Evolutionary conservation across 2,113 vertebrate species (phyloP).

Genomic region (Platichthys stellatus): DNA sequence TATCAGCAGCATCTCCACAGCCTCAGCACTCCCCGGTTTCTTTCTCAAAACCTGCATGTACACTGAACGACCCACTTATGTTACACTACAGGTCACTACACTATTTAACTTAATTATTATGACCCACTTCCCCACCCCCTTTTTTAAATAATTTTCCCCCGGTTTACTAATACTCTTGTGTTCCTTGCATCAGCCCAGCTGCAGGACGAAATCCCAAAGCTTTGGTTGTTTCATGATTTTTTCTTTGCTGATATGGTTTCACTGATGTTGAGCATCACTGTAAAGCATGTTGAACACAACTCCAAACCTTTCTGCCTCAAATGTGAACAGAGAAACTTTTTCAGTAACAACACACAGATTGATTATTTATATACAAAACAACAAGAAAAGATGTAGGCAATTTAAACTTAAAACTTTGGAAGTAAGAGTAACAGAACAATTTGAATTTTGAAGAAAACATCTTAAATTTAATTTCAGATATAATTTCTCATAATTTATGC

Average conservation of each 20-base stretch:
- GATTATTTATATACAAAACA: background rate
- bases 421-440: no score
- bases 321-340: constrained; percentile 79
- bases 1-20: constrained; percentile 76
- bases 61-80: constrained; percentile 71
- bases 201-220: constrained; percentile 80
- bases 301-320: constrained; percentile 25
- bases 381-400: background rate
- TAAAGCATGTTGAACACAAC: constrained; percentile 78
- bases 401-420: background rate
- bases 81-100: constrained; percentile 70
- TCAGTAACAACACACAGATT: constrained; percentile 68
- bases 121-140: constrained; percentile 5
- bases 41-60: constrained; percentile 84
- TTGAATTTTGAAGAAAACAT: background rate
- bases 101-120: constrained; percentile 66
- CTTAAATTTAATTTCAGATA: background rate
- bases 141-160: constrained; percentile 50
- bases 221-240: constrained; percentile 67
- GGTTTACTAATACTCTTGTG: constrained; percentile 82
- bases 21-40: constrained; percentile 66
- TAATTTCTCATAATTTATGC: background rate
- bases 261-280: constrained; percentile 70
- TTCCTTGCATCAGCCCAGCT: constrained; percentile 76
- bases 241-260: constrained; percentile 14